A percentile compares a stretch with the other conserved stretches of the same genome.
Conservation (phyloP, 2,888 invertebrate species). For the Drosophila anomalata region DNA sequence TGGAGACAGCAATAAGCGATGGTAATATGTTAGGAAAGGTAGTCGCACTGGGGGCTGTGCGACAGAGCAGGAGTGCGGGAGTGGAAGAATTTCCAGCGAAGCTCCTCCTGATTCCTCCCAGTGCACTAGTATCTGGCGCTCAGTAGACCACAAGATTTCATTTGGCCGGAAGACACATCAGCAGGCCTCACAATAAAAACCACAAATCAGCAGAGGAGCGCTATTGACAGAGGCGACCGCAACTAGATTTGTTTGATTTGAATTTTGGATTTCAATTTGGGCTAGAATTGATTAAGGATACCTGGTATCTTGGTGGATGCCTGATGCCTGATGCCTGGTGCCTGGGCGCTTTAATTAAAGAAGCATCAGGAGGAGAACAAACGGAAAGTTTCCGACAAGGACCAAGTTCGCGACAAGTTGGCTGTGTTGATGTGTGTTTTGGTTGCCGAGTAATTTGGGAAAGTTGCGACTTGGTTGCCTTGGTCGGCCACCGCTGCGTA, state of each 20-base stretch:
- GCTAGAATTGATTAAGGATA: slow-evolving; percentile 18
- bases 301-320: too few species aligned
- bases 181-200: not conserved
- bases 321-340: not conserved
- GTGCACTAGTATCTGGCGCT: not conserved
- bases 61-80: not conserved
- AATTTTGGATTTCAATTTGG: slow-evolving; percentile 10
- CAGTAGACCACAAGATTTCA: not conserved
- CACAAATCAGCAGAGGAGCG: not conserved
- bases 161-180: not conserved
- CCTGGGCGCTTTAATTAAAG: slow-evolving; percentile 24
- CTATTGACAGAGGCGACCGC: slow-evolving; percentile 14
- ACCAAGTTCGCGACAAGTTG: slow-evolving; percentile 32
- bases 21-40: slow-evolving; percentile 1
- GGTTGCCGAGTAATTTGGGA: not conserved
- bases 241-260: slow-evolving; percentile 36
- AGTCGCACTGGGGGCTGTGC: not conserved
- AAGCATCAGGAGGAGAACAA: not conserved
- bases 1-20: not conserved
- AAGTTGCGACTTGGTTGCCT: not conserved
- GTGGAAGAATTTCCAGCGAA: not conserved
- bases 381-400: slow-evolving; percentile 13
- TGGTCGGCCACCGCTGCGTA: slow-evolving; percentile 37
- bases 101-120: too few species aligned
- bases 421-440: slow-evolving; percentile 9